Evolutionary conservation across 2,797 vertebrate species (phyloP).

Genomic region (Galago senegalensis): DNA sequence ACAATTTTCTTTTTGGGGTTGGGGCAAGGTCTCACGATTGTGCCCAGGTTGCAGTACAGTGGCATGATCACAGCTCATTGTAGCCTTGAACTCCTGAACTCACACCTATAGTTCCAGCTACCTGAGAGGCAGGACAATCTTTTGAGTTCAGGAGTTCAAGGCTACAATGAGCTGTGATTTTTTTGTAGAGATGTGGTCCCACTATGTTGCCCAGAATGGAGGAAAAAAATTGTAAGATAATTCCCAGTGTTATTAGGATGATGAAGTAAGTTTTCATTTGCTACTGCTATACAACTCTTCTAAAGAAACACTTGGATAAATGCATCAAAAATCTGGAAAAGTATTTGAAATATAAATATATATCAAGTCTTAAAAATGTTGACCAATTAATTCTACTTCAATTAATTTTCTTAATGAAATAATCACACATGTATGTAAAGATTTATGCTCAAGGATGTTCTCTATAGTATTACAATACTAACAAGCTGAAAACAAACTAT

Average conservation of each 20-base stretch:
- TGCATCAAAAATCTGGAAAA: constrained; percentile 44
- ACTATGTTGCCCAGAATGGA: background rate
- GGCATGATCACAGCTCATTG: background rate
- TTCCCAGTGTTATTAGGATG: background rate
- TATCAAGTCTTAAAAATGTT: constrained; percentile 43
- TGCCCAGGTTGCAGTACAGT: background rate
- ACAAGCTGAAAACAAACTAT: constrained; percentile 56
- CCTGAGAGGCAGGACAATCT: no score
- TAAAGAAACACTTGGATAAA: constrained; percentile 50
- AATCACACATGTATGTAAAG: background rate
- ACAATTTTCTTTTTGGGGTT: background rate
- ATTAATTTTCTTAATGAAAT: constrained; percentile 51
- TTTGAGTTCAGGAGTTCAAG: no score
- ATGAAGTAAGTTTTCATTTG: constrained; percentile 21
- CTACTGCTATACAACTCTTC: background rate
- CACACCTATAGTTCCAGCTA: no score
- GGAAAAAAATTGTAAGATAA: constrained; percentile 26
- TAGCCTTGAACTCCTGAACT: background rate
- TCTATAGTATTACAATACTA: constrained; percentile 35
- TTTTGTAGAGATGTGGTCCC: background rate
- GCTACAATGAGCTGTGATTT: no score
- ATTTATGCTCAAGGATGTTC: constrained; percentile 54
- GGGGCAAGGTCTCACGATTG: background rate
- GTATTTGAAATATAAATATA: constrained; percentile 28
- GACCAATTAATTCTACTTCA: constrained; percentile 46